Conservation (phyloP, 2,888 invertebrate species). For the Ramazzottius varieornatus region DNA sequence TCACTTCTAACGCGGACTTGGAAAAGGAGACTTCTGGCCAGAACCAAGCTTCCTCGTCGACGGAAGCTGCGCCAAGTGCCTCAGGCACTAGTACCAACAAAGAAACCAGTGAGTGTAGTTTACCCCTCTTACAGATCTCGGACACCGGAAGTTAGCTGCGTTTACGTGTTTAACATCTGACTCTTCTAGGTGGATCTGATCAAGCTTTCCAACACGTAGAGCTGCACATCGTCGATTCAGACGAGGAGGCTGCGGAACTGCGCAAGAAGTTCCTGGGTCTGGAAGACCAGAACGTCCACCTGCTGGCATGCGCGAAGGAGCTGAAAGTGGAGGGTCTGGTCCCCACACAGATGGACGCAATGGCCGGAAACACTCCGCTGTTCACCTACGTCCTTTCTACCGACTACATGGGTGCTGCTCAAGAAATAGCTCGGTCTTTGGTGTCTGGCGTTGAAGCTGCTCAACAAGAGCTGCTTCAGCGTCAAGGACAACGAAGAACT, state of each 20-base stretch:
- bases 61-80: no score
- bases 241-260: not conserved
- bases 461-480: not conserved
- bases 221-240: conserved; percentile 2
- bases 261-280: not conserved
- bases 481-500: no score
- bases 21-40: no score
- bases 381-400: conserved; percentile 2
- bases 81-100: no score
- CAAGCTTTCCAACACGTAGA: not conserved
- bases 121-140: no score
- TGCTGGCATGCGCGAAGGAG: not conserved
- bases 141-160: no score
- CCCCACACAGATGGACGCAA: not conserved
- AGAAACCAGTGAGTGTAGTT: no score
- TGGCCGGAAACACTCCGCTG: not conserved
- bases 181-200: no score
- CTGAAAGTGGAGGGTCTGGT: not conserved
- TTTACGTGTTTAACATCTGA: no score
- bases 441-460: not conserved
- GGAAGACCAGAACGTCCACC: not conserved
- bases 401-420: not conserved
- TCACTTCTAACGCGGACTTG: no score
- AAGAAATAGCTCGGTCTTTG: not conserved
- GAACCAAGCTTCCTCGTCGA: no score